Conservation (phyloP, 2,113 vertebrate species). For the Phalacrocorax carbo region DNA sequence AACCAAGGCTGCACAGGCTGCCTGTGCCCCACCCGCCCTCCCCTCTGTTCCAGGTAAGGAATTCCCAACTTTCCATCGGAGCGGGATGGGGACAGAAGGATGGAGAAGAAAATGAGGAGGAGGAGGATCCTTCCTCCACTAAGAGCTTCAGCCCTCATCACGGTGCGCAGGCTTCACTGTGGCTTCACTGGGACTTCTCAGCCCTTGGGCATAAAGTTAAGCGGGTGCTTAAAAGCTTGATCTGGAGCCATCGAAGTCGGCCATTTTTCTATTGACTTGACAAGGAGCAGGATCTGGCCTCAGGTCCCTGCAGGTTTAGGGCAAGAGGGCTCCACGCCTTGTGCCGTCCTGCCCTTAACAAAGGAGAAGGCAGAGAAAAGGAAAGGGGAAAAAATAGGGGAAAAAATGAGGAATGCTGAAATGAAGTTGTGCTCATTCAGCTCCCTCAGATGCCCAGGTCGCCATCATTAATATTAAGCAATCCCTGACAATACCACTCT, state of each 20-base stretch:
- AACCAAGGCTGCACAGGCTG: background rate
- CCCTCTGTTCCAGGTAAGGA: rapidly evolving
- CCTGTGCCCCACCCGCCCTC: background rate
- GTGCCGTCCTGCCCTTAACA: rapidly evolving
- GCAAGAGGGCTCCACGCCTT: background rate
- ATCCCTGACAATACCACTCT: background rate
- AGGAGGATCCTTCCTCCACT: background rate
- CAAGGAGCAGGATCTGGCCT: background rate
- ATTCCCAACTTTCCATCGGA: background rate
- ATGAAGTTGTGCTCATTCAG: background rate
- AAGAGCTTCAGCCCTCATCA: background rate
- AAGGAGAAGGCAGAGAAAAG: background rate
- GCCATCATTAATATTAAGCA: background rate
- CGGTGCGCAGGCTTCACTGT: background rate
- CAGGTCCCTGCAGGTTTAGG: rapidly evolving
- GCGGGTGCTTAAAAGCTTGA: rapidly evolving
- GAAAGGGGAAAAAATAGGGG: background rate
- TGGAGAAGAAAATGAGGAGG: background rate
- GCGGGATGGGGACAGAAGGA: background rate
- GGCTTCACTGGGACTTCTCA: background rate
- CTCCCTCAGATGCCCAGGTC: background rate
- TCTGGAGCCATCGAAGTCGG: background rate
- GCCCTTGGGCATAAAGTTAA: rapidly evolving
- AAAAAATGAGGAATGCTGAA: background rate
- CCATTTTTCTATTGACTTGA: rapidly evolving